phyloP scores from a whole-genome alignment of 2,113 vertebrate genomes.

The Riparia riparia region DNA sequence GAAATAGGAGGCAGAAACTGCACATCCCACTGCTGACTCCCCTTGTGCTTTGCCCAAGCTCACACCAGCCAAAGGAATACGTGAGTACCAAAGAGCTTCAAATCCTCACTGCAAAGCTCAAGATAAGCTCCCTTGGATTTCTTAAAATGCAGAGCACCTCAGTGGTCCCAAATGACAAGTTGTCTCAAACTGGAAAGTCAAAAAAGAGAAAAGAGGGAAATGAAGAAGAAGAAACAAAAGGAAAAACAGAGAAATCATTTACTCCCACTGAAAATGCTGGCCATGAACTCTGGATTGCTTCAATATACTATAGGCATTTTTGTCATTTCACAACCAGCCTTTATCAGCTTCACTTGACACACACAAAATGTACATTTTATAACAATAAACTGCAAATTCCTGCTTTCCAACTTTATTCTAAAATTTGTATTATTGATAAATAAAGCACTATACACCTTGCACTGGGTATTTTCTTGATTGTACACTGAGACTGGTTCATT shows the following conservation, averaged over 20 bases:
- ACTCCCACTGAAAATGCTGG: neutral
- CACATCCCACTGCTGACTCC: neutral
- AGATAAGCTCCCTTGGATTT: neutral
- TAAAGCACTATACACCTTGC: neutral
- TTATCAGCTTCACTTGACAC: neutral
- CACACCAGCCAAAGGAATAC: neutral
- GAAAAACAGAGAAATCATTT: neutral
- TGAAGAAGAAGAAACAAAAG: too few species aligned
- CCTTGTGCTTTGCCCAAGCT: neutral
- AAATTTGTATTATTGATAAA: neutral
- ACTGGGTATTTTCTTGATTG: neutral
- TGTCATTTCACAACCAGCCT: neutral
- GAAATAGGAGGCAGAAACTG: neutral
- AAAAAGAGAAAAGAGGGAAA: fast-evolving
- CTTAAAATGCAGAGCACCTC: neutral
- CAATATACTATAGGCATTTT: neutral
- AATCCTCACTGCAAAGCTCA: neutral
- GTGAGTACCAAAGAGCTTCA: neutral
- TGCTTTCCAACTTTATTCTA: neutral
- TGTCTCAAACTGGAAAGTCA: neutral
- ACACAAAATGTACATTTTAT: neutral
- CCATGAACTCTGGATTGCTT: neutral
- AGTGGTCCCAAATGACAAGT: neutral
- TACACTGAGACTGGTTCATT: neutral
- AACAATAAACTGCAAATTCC: neutral